These are phyloP conservation scores for Pyrrhia umbra DNA, from an alignment of 2,888 invertebrate species.

Conservation along the genomic window DNA sequence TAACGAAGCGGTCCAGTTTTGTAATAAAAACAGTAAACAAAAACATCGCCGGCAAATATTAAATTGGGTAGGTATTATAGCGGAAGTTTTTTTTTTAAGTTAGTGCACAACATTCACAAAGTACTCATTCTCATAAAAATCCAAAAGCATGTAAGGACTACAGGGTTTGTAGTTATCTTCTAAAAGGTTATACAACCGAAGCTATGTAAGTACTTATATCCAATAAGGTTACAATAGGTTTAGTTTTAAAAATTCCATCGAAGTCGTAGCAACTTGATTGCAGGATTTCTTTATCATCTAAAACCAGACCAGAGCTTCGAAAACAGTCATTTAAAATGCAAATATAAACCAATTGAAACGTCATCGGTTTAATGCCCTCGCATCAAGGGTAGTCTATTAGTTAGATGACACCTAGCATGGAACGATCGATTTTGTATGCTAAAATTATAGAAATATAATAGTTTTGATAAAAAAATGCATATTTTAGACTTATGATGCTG, in stretches of 20 bases:
- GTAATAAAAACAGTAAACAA: background rate
- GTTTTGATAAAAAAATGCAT: too few relatives aligned
- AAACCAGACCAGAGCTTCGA: background rate
- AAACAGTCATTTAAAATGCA: background rate
- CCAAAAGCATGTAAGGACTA: background rate
- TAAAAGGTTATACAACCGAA: too few relatives aligned
- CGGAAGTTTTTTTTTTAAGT: too few relatives aligned
- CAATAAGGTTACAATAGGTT: background rate
- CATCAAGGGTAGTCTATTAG: background rate
- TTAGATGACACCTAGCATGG: too few relatives aligned
- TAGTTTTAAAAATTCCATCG: background rate
- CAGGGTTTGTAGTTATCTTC: background rate
- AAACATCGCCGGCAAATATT: background rate
- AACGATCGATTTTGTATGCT: too few relatives aligned
- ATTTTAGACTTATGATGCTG: too few relatives aligned
- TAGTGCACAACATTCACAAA: background rate
- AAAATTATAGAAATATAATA: too few relatives aligned
- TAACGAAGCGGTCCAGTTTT: slow-evolving; percentile 4
- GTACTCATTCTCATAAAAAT: background rate
- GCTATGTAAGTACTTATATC: too few relatives aligned
- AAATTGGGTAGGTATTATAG: background rate
- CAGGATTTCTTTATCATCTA: background rate
- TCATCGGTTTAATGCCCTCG: background rate
- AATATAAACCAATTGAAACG: background rate
- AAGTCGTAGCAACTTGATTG: background rate